These are phyloP conservation scores for Smittia aterrima DNA, from an alignment of 2,888 invertebrate species.

Conservation along the genomic window DNA sequence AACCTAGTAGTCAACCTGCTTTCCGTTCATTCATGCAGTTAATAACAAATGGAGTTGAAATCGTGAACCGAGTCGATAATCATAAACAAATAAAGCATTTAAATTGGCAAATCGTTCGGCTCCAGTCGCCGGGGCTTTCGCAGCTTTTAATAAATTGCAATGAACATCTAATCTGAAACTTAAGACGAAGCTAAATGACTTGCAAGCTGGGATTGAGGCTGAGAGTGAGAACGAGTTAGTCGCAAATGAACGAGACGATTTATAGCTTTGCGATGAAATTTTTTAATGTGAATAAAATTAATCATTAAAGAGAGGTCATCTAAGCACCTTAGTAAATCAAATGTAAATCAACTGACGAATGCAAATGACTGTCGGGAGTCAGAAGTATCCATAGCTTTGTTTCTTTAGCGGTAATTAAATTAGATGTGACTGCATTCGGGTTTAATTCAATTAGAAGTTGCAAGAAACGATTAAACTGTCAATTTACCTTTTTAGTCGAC, in stretches of 20 bases:
- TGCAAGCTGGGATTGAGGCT: too few species aligned
- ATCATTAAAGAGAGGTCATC: not conserved
- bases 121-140: not conserved
- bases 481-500: not conserved
- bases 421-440: not conserved
- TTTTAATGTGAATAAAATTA: not conserved
- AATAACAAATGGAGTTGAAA: too few species aligned
- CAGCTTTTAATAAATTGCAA: not conserved
- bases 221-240: too few species aligned
- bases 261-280: not conserved
- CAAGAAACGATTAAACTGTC: not conserved
- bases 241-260: not conserved
- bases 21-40: too few species aligned
- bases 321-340: not conserved
- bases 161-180: not conserved
- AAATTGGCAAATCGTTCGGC: conserved; percentile 19
- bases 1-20: too few species aligned
- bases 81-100: not conserved
- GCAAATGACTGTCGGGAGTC: not conserved
- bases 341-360: not conserved
- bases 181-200: not conserved
- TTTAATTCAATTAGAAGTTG: not conserved
- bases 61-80: not conserved
- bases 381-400: not conserved
- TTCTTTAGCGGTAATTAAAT: not conserved